These are phyloP conservation scores for Drosophila incognita DNA, from an alignment of 2,888 invertebrate genomes.

Conservation along the genomic window DNA sequence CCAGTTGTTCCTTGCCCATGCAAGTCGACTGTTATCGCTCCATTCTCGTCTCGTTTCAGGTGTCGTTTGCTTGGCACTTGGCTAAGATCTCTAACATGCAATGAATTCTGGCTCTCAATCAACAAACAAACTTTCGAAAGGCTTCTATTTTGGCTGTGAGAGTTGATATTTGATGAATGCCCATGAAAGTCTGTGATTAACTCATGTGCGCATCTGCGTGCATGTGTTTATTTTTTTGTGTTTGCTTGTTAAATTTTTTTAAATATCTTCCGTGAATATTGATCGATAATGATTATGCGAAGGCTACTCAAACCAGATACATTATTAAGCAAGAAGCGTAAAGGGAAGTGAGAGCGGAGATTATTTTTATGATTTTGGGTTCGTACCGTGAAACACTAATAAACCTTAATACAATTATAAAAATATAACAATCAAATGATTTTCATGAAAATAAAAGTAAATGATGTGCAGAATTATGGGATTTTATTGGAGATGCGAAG, in stretches of 20 bases:
- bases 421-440: neutral
- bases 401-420: neutral
- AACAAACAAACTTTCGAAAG: conserved; percentile 63
- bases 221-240: conserved; percentile 1
- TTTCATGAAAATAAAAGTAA: neutral
- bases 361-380: neutral
- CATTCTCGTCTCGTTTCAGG: conserved; percentile 32
- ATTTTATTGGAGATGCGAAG: neutral
- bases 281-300: neutral
- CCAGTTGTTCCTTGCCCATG: conserved; percentile 34
- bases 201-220: conserved; percentile 1
- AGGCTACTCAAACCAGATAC: neutral
- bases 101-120: conserved; percentile 58
- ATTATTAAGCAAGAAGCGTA: neutral
- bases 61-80: conserved; percentile 41
- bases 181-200: conserved; percentile 41
- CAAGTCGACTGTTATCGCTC: conserved; percentile 27
- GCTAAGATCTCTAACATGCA: conserved; percentile 58
- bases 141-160: conserved; percentile 67
- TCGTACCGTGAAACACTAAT: neutral
- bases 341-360: neutral
- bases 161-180: conserved; percentile 72
- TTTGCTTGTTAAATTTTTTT: neutral
- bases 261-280: neutral
- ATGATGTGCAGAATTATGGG: neutral